phyloP scores from a whole-genome alignment of 2,113 vertebrate species.

The Nicator chloris region DNA sequence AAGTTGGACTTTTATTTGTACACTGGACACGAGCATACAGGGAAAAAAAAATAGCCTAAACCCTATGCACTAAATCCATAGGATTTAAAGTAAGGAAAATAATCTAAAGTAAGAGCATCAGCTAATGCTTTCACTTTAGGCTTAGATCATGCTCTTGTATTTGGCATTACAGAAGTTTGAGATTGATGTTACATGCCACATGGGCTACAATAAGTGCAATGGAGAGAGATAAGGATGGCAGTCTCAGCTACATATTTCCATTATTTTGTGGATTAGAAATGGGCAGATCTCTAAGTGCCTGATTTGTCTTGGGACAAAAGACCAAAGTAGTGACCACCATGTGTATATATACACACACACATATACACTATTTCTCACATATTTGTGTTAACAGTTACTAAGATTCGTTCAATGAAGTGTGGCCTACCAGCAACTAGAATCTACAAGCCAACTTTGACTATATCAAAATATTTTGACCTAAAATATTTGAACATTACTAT shows the following conservation, averaged over 20 bases:
- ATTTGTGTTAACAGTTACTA: not conserved
- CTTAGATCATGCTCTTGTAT: not conserved
- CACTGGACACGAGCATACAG: not conserved
- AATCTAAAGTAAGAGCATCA: constrained; percentile 32
- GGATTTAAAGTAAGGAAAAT: constrained; percentile 16
- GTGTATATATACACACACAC: rapidly evolving
- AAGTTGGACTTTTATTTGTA: not conserved
- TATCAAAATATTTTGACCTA: not conserved
- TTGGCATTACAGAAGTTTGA: constrained; percentile 14
- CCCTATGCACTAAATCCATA: not conserved
- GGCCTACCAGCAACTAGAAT: not conserved
- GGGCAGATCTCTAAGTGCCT: not conserved
- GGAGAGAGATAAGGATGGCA: not conserved
- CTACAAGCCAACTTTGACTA: not conserved
- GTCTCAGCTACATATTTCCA: not conserved
- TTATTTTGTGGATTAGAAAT: constrained; percentile 33
- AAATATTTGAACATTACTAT: not conserved
- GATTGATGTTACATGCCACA: not conserved
- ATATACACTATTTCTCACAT: not conserved
- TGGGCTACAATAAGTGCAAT: not conserved
- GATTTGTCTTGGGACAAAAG: not conserved
- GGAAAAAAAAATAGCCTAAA: not conserved
- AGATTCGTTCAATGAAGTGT: not conserved
- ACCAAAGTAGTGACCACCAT: not conserved
- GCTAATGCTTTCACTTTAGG: constrained; percentile 10